Conservation (phyloP, 1,140 invertebrate species). For the Lepeophtheirus salmonis region DNA sequence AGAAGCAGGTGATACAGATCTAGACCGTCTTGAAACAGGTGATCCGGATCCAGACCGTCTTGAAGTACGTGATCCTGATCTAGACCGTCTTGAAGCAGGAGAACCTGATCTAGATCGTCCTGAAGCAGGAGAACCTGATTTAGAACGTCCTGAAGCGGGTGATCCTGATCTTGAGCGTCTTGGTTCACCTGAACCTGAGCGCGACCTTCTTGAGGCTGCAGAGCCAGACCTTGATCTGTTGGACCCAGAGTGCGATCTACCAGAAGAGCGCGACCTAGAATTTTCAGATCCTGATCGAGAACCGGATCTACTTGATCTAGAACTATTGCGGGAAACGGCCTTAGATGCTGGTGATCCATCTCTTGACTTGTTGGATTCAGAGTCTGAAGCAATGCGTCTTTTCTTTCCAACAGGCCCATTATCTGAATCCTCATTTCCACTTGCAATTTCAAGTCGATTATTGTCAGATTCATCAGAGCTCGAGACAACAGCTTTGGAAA, state of each 20-base stretch:
- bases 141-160: slow-evolving; percentile 22
- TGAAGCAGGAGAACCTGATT: slow-evolving; percentile 21
- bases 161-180: slow-evolving; percentile 27
- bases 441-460: not conserved
- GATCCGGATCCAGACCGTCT: not conserved
- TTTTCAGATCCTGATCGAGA: slow-evolving; percentile 27
- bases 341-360: slow-evolving; percentile 23
- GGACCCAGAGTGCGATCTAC: slow-evolving; percentile 25
- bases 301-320: slow-evolving; percentile 27
- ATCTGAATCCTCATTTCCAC: not conserved
- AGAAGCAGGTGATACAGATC: slow-evolving; percentile 16
- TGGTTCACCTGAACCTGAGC: slow-evolving; percentile 27
- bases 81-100: slow-evolving; percentile 21
- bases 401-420: slow-evolving; percentile 14
- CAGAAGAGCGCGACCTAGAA: slow-evolving; percentile 22
- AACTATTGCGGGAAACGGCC: slow-evolving; percentile 27
- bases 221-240: slow-evolving; percentile 27
- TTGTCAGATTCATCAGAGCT: slow-evolving; percentile 40
- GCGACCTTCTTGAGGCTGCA: slow-evolving; percentile 27
- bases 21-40: slow-evolving; percentile 1
- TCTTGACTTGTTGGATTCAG: slow-evolving; percentile 17
- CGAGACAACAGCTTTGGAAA: slow-evolving; percentile 86
- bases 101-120: slow-evolving; percentile 24
- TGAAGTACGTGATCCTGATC: slow-evolving; percentile 19
- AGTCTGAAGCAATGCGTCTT: slow-evolving; percentile 20